phyloP scores from a whole-genome alignment of 2,797 vertebrate species.

The Gymnodraco acuticeps region DNA sequence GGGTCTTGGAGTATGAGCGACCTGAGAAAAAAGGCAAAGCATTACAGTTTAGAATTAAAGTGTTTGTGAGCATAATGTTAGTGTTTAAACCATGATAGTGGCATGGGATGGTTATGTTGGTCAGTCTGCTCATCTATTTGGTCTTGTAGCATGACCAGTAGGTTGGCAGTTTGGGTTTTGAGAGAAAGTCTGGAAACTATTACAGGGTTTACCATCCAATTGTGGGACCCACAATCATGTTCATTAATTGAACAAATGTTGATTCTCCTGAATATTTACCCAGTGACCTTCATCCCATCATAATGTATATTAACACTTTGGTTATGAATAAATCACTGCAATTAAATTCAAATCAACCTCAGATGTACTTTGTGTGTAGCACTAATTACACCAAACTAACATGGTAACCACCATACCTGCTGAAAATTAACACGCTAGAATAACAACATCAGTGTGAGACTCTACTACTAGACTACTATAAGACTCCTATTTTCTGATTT shows the following conservation, averaged over 20 bases:
- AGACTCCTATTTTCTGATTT: too few species aligned
- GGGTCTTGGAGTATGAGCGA: conserved; percentile 94
- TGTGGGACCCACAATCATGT: neutral
- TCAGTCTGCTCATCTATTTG: neutral
- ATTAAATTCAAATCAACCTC: too few species aligned
- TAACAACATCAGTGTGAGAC: too few species aligned
- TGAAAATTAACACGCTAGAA: too few species aligned
- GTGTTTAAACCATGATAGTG: neutral
- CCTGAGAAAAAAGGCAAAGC: conserved; percentile 80
- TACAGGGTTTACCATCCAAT: neutral
- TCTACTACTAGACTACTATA: too few species aligned
- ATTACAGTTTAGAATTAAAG: conserved; percentile 14
- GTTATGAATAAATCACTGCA: too few species aligned
- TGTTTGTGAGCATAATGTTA: neutral
- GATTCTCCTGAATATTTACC: neutral
- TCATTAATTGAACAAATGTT: neutral
- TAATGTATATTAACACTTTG: neutral
- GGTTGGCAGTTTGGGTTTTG: neutral
- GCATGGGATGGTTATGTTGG: neutral
- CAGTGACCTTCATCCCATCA: neutral
- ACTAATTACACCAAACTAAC: too few species aligned
- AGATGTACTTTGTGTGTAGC: too few species aligned
- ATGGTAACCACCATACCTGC: too few species aligned
- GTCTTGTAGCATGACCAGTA: neutral
- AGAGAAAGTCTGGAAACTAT: neutral